Evolutionary conservation across 2,113 vertebrate species (phyloP), one percentile per base, ranked within the genome.

Genomic region (Fulica atra): DNA sequence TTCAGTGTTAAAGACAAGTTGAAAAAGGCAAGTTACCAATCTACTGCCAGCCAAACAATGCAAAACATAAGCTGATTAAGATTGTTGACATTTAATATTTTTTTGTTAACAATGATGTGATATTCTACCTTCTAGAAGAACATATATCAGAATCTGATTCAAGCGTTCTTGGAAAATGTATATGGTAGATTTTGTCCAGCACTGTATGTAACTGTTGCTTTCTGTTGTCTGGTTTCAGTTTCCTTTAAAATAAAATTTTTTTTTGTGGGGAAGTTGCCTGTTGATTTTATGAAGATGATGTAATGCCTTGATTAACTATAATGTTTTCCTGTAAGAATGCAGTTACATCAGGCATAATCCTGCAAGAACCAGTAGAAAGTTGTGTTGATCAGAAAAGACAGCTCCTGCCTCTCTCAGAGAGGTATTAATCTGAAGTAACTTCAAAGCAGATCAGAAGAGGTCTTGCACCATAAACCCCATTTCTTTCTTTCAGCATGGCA

Each of bases 201-300:
- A 93, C 92, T 97, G 92, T 97, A 92, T 92, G 96, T 97, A 95
- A 91, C 65, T 56, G 56, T 97, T 96, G 95, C 88, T 96, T 94
- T 96, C 85, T 96, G 95, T 95, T 97, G 66, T 83, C 92, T 90
- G 76, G 81, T 91, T 95, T 97, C 84, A 92, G 35, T 96, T 96
- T 97, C 78, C 96, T 97, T 97, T 91, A 95, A 96, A 98, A 98
- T 98, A 98, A 98, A 98, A 93, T 50, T 95, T 89, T 83, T 89
- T 97, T 97, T 97, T 96, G 96, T 7, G 92, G 95, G 95, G 95
- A 96, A 92, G 81, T 96, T 79, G 86, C 74, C 63, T 94, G 61
- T 83, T 95, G 65, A 94, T 85, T 94, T 84, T 64, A 42, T 93
- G 65, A 88, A 93, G 71, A 24, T 44, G 26, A 31, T 61, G 9